Base-by-base conservation (phyloP, 1,140 invertebrate species). In the Pomacea maculata region DNA sequence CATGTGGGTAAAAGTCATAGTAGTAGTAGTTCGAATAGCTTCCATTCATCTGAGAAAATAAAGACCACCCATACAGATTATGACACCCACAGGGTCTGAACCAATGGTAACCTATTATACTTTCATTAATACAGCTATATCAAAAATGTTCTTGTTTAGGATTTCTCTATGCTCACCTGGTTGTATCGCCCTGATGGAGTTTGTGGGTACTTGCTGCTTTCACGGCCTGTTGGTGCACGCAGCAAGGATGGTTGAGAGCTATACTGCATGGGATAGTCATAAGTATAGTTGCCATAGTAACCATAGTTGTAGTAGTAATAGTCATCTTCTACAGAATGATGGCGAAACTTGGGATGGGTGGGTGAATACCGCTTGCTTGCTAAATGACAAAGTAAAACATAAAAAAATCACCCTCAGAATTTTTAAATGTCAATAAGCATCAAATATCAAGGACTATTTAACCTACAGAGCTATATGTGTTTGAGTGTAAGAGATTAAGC, bases 321-420 rank as follows among this genome's bases (percentile, higher is more conserved):
- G 73, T 90, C 88, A 70, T 86, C 87, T 79, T 91, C 88, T 75
- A 87, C 85, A 74, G 88, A 89, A 81, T 90, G 87, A 78, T 89
- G 86, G 54, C 88, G 81, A 80, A 83, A 88, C 74, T 88, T 88
- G 75, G 55, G 70, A n/a, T 82, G 73, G 80, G 71, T 80, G 9
- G 78, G 67, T 34, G 78, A 80, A 75, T 83, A 86, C n/a, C 83
- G 78, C 70, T 84, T 84, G 65, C 80, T 82, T 45, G 17, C 77
- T 78, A 67, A 45, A 45, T 45, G 34, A 45, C 34, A 45, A 45
- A 45, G 34, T 45, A 45, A 45, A 45, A 45, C 2, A 45, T 45
- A 4, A 45, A 45, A 45, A 45, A 45, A 45, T 45, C 34, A 45
- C 3, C 34, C 34, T 45, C 3, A 45, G 34, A 45, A 45, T 45